These are phyloP conservation scores for Hypolimnas misippus DNA, from an alignment of 2,888 invertebrate species.

Conservation along the genomic window DNA sequence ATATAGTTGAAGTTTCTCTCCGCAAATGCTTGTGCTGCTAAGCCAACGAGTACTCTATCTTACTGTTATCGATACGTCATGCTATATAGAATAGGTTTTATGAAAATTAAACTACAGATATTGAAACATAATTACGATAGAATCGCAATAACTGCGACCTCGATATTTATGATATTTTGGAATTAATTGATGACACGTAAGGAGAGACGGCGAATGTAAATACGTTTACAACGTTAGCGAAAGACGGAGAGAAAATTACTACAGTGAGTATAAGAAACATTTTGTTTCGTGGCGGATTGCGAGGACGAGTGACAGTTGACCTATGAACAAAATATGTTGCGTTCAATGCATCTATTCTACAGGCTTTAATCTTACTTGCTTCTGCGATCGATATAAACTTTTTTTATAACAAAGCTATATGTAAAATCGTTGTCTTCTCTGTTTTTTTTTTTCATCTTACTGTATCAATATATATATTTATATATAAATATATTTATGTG, in stretches of 20 bases:
- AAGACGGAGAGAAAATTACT: neutral
- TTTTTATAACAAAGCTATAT: neutral
- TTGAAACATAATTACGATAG: slow-evolving; percentile 4
- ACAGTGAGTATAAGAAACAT: slow-evolving; percentile 5
- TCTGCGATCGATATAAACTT: neutral
- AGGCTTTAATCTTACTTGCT: slow-evolving; percentile 1
- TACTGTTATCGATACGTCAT: neutral
- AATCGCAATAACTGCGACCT: neutral
- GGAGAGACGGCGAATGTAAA: neutral
- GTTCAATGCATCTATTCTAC: neutral
- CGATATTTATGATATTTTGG: neutral
- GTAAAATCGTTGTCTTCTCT: neutral
- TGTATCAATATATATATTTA: neutral
- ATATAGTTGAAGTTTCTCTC: neutral
- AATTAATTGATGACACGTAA: neutral
- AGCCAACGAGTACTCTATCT: neutral
- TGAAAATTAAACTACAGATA: neutral
- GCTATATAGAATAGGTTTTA: neutral
- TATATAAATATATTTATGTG: neutral
- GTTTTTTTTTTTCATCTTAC: neutral
- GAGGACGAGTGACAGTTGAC: neutral
- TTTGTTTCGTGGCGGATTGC: neutral
- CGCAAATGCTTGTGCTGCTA: neutral
- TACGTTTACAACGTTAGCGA: neutral
- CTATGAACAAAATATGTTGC: neutral